Percentiles rank a stretch among this genome's conserved stretches.
These are phyloP conservation scores for Diaperis boleti DNA, from an alignment of 2,888 invertebrate genomes.

Conservation along the genomic window DNA sequence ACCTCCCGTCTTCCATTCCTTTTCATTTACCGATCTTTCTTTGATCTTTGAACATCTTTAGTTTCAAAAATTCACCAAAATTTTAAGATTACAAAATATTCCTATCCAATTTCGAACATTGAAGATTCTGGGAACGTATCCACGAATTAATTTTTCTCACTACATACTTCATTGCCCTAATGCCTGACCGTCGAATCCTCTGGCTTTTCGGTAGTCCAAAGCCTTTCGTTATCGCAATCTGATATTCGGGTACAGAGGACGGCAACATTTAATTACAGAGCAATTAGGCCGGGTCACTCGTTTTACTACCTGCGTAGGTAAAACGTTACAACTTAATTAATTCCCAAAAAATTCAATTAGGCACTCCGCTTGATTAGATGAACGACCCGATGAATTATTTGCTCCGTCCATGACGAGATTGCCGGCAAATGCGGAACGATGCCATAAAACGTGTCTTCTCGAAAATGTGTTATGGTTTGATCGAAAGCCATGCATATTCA, in stretches of 20 bases:
- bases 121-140: no score
- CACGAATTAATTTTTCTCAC: no score
- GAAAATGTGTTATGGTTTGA: slow-evolving; percentile 5
- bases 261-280: slow-evolving; percentile 29
- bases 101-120: no score
- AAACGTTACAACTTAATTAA: slow-evolving; percentile 38
- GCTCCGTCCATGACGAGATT: slow-evolving; percentile 53
- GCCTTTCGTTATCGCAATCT: no score
- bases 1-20: no score
- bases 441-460: slow-evolving; percentile 10
- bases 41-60: no score
- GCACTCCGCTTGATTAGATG: slow-evolving; percentile 29
- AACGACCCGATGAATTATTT: slow-evolving; percentile 42
- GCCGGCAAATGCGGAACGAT: slow-evolving; percentile 43
- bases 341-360: slow-evolving; percentile 38
- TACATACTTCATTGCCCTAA: no score
- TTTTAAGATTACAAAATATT: no score
- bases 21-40: no score
- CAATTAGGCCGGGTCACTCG: slow-evolving; percentile 35
- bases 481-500: slow-evolving; percentile 11
- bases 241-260: slow-evolving; percentile 26
- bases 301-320: slow-evolving; percentile 23
- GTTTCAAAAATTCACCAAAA: no score
- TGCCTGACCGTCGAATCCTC: no score
- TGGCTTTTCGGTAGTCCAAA: no score